phyloP scores from a whole-genome alignment of 1,140 invertebrate species.

The Heliothis virescens region DNA sequence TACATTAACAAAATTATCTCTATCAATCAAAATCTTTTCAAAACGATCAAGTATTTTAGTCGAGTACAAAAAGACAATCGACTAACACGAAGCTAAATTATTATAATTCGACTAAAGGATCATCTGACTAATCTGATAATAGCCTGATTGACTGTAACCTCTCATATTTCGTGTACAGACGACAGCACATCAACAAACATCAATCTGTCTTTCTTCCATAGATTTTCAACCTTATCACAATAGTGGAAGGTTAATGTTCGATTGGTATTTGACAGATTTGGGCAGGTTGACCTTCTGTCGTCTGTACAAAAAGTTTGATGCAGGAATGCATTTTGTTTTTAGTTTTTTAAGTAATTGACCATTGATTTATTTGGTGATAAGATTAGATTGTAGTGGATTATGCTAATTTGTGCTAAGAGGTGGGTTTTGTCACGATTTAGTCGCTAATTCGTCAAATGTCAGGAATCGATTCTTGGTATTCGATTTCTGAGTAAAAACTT shows the following conservation, averaged over 20 bases:
- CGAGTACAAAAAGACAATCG: constrained; percentile 52
- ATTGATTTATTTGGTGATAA: constrained; percentile 29
- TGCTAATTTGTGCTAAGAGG: not conserved
- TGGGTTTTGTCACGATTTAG: not conserved
- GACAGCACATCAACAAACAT: too few species aligned
- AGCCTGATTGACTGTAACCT: constrained; percentile 57
- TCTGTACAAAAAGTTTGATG: constrained; percentile 43
- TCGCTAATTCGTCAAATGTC: not conserved
- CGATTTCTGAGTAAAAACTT: too few species aligned
- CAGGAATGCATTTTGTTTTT: constrained; percentile 18
- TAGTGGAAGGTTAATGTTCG: too few species aligned
- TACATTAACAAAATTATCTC: constrained; percentile 46
- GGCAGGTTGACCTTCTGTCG: constrained; percentile 52
- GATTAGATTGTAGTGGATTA: not conserved
- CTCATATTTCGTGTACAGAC: constrained; percentile 49
- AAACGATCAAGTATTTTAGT: constrained; percentile 55
- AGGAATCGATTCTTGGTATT: not conserved
- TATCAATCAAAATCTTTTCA: constrained; percentile 67
- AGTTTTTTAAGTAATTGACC: not conserved
- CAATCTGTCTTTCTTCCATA: too few species aligned
- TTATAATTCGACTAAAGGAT: constrained; percentile 71
- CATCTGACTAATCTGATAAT: constrained; percentile 75
- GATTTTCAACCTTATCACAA: too few species aligned
- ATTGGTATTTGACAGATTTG: too few species aligned
- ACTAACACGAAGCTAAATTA: constrained; percentile 68